A percentile compares a stretch with the other conserved stretches of the same genome.
Conservation (phyloP, 2,113 vertebrate genomes). For the Phrynosoma platyrhinos region DNA sequence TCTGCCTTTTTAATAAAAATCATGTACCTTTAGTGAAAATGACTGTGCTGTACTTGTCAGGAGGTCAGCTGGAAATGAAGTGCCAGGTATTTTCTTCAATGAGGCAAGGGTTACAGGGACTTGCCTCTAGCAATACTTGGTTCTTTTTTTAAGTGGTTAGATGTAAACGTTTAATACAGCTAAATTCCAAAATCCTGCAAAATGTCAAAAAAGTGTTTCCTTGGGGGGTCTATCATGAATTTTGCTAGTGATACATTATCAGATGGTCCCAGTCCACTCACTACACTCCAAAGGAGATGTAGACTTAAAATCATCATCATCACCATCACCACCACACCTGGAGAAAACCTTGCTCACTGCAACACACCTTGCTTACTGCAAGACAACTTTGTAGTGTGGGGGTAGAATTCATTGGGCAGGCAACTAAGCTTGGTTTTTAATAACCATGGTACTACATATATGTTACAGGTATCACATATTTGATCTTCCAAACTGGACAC, state of each 20-base stretch:
- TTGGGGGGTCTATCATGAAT: neutral
- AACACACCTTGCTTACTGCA: neutral
- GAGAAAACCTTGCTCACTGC: too few relatives aligned
- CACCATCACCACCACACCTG: too few relatives aligned
- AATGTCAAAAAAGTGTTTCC: neutral
- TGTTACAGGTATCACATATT: too few relatives aligned
- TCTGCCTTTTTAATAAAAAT: neutral
- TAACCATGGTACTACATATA: too few relatives aligned
- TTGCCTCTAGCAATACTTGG: neutral
- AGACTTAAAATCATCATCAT: too few relatives aligned
- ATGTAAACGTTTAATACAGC: neutral
- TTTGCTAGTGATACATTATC: neutral
- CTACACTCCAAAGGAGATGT: neutral
- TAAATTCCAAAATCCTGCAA: neutral
- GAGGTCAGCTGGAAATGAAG: neutral
- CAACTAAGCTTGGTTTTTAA: neutral
- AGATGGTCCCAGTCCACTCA: neutral
- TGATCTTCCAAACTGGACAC: neutral
- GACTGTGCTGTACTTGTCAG: neutral
- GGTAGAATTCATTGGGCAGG: too few relatives aligned
- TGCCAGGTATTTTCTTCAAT: neutral
- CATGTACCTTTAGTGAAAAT: neutral
- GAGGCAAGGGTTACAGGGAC: neutral
- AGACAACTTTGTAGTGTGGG: neutral
- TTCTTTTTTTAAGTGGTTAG: neutral